Percentiles rank a stretch among this genome's conserved stretches.
These are phyloP conservation scores for Zhuqinia jingwanae DNA, from an alignment of 2,888 invertebrate genomes.

Conservation along the genomic window DNA sequence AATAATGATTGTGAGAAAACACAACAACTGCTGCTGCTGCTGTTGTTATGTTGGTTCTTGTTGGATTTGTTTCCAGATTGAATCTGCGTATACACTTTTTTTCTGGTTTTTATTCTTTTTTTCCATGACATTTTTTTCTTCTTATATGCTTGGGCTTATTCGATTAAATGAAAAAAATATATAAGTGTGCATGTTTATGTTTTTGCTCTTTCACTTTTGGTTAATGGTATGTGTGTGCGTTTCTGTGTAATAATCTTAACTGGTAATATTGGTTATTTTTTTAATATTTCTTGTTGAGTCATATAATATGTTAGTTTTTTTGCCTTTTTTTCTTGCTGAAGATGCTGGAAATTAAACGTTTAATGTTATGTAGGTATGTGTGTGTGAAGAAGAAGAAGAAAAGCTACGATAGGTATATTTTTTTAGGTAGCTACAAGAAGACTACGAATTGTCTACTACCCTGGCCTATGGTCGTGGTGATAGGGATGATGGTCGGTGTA, in stretches of 20 bases:
- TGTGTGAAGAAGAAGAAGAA: constrained; percentile 38
- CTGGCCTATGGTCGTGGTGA: too few relatives aligned
- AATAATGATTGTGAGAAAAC: not conserved
- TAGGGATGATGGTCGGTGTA: too few relatives aligned
- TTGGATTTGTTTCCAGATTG: too few relatives aligned
- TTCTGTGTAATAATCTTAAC: not conserved
- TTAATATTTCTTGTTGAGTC: not conserved
- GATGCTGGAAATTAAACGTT: constrained; percentile 54
- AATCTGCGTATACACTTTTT: not conserved
- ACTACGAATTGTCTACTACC: too few relatives aligned
- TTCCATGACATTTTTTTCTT: not conserved
- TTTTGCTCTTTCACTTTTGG: constrained; percentile 10
- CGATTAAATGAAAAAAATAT: constrained; percentile 3
- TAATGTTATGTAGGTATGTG: too few relatives aligned
- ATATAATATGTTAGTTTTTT: not conserved
- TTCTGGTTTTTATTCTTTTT: not conserved
- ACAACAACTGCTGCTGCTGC: constrained; percentile 3
- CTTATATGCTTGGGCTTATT: not conserved
- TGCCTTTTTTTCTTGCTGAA: not conserved
- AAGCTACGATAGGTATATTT: too few relatives aligned
- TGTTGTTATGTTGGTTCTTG: not conserved
- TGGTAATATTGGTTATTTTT: not conserved
- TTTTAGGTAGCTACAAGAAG: too few relatives aligned
- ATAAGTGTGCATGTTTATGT: too few relatives aligned
- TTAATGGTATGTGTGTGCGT: not conserved